phyloP scores from a whole-genome alignment of 2,113 vertebrate genomes.

The Cacatua alba region DNA sequence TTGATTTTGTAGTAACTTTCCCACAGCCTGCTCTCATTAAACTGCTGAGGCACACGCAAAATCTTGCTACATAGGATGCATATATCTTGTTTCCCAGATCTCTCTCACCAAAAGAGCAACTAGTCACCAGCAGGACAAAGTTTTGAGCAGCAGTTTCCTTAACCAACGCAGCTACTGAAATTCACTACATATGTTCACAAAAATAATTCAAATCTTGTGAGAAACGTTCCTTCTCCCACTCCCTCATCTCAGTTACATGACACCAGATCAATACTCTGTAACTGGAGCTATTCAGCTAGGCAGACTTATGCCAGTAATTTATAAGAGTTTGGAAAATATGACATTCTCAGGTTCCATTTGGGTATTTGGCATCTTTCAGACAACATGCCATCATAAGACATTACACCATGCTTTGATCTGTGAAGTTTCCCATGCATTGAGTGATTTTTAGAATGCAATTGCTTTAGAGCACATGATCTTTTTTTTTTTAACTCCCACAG shows the following conservation, averaged over 20 bases:
- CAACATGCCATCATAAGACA: not conserved
- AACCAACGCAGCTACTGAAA: not conserved
- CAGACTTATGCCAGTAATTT: not conserved
- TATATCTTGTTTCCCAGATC: not conserved
- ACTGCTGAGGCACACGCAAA: not conserved
- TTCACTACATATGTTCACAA: not conserved
- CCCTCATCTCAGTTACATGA: not conserved
- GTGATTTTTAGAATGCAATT: not conserved
- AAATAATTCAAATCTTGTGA: not conserved
- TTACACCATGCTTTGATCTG: not conserved
- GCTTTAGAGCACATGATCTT: not conserved
- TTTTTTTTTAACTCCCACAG: not conserved
- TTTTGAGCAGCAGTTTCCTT: not conserved
- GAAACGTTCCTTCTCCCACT: not conserved
- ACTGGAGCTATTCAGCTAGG: not conserved
- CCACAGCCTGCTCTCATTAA: not conserved
- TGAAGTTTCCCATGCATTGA: not conserved
- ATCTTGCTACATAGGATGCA: not conserved
- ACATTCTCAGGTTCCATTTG: not conserved
- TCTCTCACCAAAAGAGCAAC: not conserved
- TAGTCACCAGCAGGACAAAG: not conserved
- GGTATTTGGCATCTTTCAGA: not conserved
- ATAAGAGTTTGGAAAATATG: conserved; percentile 10
- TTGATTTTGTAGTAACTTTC: conserved; percentile 38
- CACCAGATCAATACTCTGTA: not conserved